These are phyloP conservation scores for Sebastiscus albofasciatus DNA, from an alignment of 2,797 vertebrate species.

Conservation along the genomic window DNA sequence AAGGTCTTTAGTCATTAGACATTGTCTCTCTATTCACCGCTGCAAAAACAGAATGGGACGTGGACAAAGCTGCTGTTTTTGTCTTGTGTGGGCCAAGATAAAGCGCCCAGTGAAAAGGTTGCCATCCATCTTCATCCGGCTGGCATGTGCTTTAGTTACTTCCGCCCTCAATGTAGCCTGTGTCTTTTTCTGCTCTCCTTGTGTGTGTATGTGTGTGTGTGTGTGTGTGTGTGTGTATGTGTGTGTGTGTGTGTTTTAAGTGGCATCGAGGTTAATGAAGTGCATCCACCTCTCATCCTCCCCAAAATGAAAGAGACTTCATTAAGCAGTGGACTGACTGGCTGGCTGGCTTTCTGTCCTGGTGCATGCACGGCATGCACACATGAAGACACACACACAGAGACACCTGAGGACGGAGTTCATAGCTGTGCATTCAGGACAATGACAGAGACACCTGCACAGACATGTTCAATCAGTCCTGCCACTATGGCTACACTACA, in stretches of 20 bases:
- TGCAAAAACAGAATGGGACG: constrained; percentile 49
- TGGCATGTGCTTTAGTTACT: constrained; percentile 78
- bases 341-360: constrained; percentile 20
- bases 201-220: neutral
- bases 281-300: constrained; percentile 73
- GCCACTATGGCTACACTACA: neutral
- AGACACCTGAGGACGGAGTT: constrained; percentile 26
- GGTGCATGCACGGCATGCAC: neutral
- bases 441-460: neutral
- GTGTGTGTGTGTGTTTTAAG: constrained; percentile 33
- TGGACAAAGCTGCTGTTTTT: constrained; percentile 68
- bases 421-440: neutral
- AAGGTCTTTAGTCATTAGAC: constrained; percentile 56
- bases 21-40: constrained; percentile 51
- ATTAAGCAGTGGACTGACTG: constrained; percentile 53
- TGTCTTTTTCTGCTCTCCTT: constrained; percentile 55
- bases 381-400: neutral
- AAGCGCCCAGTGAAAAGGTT: constrained; percentile 78
- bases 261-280: constrained; percentile 79
- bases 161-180: constrained; percentile 65
- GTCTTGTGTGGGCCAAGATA: constrained; percentile 71
- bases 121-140: constrained; percentile 83
- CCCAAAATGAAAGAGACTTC: constrained; percentile 64
- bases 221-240: constrained; percentile 10
- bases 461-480: neutral